Conservation (phyloP, 2,888 invertebrate genomes). For the Caenorhabditis becei region DNA sequence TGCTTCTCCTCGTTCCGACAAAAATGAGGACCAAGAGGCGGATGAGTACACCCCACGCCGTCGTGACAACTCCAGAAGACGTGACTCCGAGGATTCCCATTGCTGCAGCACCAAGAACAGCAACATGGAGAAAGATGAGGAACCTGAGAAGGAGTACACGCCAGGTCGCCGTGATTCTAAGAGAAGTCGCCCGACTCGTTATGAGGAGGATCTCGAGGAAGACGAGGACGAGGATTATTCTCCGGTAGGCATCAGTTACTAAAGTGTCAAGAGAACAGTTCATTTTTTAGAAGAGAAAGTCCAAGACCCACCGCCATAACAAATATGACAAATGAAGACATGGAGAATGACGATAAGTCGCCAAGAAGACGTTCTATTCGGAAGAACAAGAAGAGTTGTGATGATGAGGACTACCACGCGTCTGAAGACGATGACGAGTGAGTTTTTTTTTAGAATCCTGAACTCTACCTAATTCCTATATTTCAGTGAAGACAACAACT, state of each 20-base stretch:
- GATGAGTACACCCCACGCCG: slow-evolving; percentile 70
- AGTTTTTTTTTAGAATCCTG: too few species aligned
- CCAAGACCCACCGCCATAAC: neutral
- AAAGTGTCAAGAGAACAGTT: neutral
- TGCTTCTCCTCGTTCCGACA: slow-evolving; percentile 87
- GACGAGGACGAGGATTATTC: too few species aligned
- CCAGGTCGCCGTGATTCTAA: neutral
- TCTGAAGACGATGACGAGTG: neutral
- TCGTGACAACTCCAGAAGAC: neutral
- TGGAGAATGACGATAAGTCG: neutral
- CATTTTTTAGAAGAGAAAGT: neutral
- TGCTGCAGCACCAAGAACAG: neutral
- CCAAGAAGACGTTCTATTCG: neutral
- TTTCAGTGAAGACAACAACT: neutral
- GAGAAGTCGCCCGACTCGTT: neutral
- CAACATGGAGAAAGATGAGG: neutral
- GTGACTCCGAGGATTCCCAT: neutral
- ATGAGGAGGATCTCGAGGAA: too few species aligned
- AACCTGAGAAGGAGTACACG: neutral
- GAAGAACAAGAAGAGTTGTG: neutral
- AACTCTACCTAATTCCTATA: neutral
- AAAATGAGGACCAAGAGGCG: slow-evolving; percentile 90
- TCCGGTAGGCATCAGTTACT: neutral
- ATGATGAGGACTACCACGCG: neutral
- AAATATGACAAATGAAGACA: neutral